Percentiles rank a stretch among this genome's conserved stretches.
Evolutionary conservation across 2,888 invertebrate species (phyloP).

Genomic region (Pasiphila rectangulata): DNA sequence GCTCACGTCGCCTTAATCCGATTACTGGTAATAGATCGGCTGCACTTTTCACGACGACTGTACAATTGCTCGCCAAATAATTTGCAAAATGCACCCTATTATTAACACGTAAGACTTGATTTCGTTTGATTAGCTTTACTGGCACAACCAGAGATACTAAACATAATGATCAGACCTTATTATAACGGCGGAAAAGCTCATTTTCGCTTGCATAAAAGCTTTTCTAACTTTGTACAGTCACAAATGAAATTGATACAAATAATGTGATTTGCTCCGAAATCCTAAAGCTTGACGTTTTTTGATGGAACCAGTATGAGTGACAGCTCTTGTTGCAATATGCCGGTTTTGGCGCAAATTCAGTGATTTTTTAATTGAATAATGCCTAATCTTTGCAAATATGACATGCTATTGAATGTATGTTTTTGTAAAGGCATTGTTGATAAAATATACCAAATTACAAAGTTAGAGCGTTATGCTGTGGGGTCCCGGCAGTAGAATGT

Average conservation of each 20-base stretch:
- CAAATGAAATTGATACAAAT: constrained; percentile 48
- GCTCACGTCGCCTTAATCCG: constrained; percentile 65
- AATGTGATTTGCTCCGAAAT: constrained; percentile 44
- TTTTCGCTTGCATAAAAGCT: constrained; percentile 10
- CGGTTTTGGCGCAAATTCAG: constrained; percentile 17
- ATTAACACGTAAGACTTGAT: not conserved
- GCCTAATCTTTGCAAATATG: constrained; percentile 15
- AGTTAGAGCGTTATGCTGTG: too few species aligned
- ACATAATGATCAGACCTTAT: constrained; percentile 4
- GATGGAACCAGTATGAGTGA: constrained; percentile 29
- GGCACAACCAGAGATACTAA: not conserved
- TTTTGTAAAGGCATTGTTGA: too few species aligned
- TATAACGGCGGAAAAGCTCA: not conserved
- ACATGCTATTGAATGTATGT: not conserved
- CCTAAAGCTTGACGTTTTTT: constrained; percentile 42
- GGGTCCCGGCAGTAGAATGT: too few species aligned
- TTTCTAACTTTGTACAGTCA: constrained; percentile 17
- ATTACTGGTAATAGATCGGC: constrained; percentile 71
- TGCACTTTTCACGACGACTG: constrained; percentile 51
- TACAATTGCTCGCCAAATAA: constrained; percentile 26
- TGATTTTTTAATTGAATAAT: constrained; percentile 17
- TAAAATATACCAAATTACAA: too few species aligned
- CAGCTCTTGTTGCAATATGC: constrained; percentile 29
- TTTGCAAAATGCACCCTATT: not conserved
- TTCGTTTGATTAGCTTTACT: not conserved